A percentile compares a stretch with the other conserved stretches of the same genome.
Evolutionary conservation across 2,797 vertebrate genomes (phyloP).

Genomic region (Bucorvus abyssinicus): DNA sequence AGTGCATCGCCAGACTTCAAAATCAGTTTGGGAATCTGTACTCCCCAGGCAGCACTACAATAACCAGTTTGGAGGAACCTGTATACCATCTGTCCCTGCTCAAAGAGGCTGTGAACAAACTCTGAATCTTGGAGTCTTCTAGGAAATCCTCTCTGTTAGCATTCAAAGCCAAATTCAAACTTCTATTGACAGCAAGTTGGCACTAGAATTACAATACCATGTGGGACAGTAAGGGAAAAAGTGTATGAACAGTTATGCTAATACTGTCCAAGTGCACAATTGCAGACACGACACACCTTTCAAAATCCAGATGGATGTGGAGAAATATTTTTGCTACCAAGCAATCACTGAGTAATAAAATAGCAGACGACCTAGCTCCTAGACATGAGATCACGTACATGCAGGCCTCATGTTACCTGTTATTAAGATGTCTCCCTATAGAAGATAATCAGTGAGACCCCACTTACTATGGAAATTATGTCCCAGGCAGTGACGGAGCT

Average conservation of each 20-base stretch:
- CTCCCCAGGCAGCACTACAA: not conserved
- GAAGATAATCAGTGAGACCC: not conserved
- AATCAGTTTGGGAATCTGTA: not conserved
- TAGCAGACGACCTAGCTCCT: not conserved
- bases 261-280: not conserved
- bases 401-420: not conserved
- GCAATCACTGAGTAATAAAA: constrained; percentile 3
- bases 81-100: not conserved
- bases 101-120: not conserved
- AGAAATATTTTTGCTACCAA: constrained; percentile 30
- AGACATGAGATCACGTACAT: not conserved
- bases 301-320: not conserved
- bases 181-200: not conserved
- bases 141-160: not conserved
- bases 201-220: not conserved
- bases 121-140: not conserved
- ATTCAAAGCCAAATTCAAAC: not conserved
- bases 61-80: not conserved
- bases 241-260: not conserved
- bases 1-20: not conserved
- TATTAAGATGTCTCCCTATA: constrained; percentile 3
- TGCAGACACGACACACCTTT: not conserved
- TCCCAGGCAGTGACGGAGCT: not conserved
- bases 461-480: not conserved
- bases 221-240: not conserved